Evolutionary conservation across 2,888 invertebrate species (phyloP).

Genomic region (Nomada ruficornis): DNA sequence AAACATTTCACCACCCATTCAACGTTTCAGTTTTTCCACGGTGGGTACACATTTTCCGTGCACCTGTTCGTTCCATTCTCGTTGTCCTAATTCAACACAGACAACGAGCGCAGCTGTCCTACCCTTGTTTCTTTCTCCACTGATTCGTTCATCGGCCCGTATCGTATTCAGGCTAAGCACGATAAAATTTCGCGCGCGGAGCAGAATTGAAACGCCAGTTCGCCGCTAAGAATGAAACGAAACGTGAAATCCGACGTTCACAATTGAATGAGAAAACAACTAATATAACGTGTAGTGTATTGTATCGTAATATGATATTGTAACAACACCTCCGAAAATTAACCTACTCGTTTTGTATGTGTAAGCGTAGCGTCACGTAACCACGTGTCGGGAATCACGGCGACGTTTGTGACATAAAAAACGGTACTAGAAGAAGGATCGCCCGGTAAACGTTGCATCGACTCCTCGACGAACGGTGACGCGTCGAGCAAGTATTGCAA

Average conservation of each 20-base stretch:
- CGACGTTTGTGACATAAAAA: slow-evolving; percentile 28
- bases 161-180: slow-evolving; percentile 42
- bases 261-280: slow-evolving; percentile 76
- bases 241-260: slow-evolving; percentile 78
- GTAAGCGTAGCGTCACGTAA: slow-evolving; percentile 55
- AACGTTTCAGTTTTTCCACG: slow-evolving; percentile 19
- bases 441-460: slow-evolving; percentile 24
- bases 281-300: slow-evolving; percentile 81
- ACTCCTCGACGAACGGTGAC: slow-evolving; percentile 30
- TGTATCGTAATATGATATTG: slow-evolving; percentile 81
- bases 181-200: slow-evolving; percentile 62
- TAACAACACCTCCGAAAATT: slow-evolving; percentile 75
- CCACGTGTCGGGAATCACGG: slow-evolving; percentile 55
- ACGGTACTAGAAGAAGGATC: slow-evolving; percentile 4
- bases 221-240: slow-evolving; percentile 59
- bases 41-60: no score
- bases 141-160: slow-evolving; percentile 64
- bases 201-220: slow-evolving; percentile 58
- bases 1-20: slow-evolving; percentile 5
- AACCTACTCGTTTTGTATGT: slow-evolving; percentile 74
- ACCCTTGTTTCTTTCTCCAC: slow-evolving; percentile 15
- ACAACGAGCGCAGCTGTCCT: no score
- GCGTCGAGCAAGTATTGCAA: not conserved
- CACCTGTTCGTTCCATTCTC: no score
- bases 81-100: no score